phyloP scores from a whole-genome alignment of 2,113 vertebrate genomes.

The Neolamprologus variostigma region DNA sequence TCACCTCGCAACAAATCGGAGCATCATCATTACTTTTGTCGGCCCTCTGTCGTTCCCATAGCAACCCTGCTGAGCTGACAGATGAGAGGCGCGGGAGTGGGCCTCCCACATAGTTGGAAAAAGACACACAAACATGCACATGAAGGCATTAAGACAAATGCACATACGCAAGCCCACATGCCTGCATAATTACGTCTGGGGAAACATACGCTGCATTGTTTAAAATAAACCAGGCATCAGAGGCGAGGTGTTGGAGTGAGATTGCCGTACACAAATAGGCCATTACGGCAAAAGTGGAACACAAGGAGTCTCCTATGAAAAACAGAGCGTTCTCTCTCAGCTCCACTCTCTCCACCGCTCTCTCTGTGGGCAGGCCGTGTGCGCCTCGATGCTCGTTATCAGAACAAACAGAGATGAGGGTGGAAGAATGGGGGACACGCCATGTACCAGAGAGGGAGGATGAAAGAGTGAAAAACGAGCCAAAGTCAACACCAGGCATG shows the following conservation, averaged over 20 bases:
- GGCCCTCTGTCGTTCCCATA: constrained; percentile 66
- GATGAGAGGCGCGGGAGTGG: constrained; percentile 56
- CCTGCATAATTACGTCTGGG: constrained; percentile 35
- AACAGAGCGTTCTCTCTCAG: constrained; percentile 25
- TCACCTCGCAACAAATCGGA: constrained; percentile 56
- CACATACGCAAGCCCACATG: neutral
- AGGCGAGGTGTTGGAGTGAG: constrained; percentile 48
- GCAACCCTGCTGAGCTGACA: constrained; percentile 66
- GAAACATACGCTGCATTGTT: constrained; percentile 51
- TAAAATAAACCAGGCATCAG: constrained; percentile 65
- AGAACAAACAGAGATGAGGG: constrained; percentile 57
- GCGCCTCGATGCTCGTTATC: constrained; percentile 45
- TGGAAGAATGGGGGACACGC: constrained; percentile 31
- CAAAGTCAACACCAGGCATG: constrained; percentile 22
- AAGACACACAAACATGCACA: neutral
- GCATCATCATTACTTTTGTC: constrained; percentile 58
- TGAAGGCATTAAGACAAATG: neutral
- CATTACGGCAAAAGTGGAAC: constrained; percentile 63
- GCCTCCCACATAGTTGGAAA: constrained; percentile 53
- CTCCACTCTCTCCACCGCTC: neutral
- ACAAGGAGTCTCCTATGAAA: constrained; percentile 52
- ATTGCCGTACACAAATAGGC: constrained; percentile 62
- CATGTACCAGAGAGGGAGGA: constrained; percentile 17
- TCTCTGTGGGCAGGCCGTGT: constrained; percentile 34
- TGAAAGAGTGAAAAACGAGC: constrained; percentile 24